Evolutionary conservation across 2,113 vertebrate species (phyloP).

Genomic region (Polypterus bichir): DNA sequence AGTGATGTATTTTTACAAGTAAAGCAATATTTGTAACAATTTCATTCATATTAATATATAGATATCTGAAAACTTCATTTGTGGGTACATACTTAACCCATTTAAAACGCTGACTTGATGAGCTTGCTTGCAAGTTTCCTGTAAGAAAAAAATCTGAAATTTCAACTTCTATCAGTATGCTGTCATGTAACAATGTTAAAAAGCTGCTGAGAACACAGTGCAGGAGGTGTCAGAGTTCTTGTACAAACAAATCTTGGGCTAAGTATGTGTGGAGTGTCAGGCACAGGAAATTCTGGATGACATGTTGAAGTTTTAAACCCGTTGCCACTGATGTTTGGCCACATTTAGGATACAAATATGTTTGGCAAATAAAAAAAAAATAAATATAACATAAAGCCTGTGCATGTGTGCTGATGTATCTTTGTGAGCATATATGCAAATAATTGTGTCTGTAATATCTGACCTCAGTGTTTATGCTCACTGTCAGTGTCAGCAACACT

Average conservation of each 20-base stretch:
- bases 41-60: no score
- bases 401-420: no score
- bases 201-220: conserved; percentile 29
- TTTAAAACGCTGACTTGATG: conserved; percentile 4
- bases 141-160: conserved; percentile 8
- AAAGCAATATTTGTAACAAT: no score
- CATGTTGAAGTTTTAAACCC: conserved; percentile 22
- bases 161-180: conserved; percentile 14
- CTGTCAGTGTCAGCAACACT: no score
- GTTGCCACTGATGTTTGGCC: conserved; percentile 4
- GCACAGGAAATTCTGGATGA: conserved; percentile 21
- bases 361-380: no score
- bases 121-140: conserved; percentile 2
- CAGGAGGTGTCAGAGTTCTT: conserved; percentile 22
- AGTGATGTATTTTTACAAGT: no score
- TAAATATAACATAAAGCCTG: no score
- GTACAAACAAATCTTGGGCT: conserved; percentile 29
- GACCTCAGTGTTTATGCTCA: conserved; percentile 2
- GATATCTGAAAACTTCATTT: no score
- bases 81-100: no score
- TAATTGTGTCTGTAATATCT: conserved; percentile 21
- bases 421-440: no score
- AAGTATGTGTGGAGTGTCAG: conserved; percentile 29
- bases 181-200: conserved; percentile 21
- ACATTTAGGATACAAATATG: not conserved